These are phyloP conservation scores for Ardeotis arabs DNA, from an alignment of 2,113 vertebrate genomes.

Conservation along the genomic window DNA sequence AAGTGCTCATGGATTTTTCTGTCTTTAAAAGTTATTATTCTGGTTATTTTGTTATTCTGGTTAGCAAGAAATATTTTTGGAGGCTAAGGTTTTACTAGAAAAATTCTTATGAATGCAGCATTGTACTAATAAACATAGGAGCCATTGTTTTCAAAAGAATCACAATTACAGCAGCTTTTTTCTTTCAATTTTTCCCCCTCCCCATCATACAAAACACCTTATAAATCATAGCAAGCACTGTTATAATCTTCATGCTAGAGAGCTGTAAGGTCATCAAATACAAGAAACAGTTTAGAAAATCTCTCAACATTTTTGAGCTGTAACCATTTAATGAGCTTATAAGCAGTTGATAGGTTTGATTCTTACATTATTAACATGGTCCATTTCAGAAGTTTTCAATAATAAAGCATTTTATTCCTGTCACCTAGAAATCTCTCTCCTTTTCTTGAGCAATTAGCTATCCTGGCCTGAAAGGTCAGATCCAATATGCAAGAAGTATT, in stretches of 20 bases:
- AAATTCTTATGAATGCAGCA: neutral
- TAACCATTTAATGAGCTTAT: neutral
- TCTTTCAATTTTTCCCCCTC: neutral
- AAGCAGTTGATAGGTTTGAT: conserved; percentile 8
- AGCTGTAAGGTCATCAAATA: neutral
- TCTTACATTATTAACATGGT: neutral
- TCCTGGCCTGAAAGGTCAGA: neutral
- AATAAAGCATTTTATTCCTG: neutral
- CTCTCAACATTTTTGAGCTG: neutral
- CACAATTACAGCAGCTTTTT: conserved; percentile 7
- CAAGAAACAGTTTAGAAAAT: conserved; percentile 6
- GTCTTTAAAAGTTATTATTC: neutral
- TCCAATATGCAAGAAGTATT: neutral
- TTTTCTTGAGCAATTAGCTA: neutral
- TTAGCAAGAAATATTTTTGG: neutral
- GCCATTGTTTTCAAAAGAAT: neutral
- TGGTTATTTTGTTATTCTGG: neutral
- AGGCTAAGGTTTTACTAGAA: neutral
- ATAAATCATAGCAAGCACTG: neutral
- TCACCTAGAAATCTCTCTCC: neutral
- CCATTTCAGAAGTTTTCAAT: neutral
- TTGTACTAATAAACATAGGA: conserved; percentile 14
- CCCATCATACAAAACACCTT: neutral
- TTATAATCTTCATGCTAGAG: neutral
- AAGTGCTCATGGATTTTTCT: neutral